A percentile compares a stretch with the other conserved stretches of the same genome.
Conservation (phyloP, 2,113 vertebrate species). For the Grantiella picta region DNA sequence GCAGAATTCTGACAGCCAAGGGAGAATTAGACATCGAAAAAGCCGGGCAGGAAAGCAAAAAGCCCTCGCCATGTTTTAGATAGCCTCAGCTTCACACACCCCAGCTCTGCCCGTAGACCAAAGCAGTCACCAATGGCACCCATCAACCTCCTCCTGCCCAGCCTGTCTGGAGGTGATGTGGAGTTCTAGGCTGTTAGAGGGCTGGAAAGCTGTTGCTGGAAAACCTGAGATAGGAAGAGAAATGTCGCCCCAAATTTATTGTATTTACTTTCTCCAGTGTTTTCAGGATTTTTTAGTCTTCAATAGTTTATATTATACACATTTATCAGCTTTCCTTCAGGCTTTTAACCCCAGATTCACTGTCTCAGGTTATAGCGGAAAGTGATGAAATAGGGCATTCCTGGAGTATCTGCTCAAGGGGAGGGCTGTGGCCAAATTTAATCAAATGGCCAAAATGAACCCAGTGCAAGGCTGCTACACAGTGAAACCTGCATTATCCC, state of each 20-base stretch:
- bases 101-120: neutral
- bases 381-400: neutral
- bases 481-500: neutral
- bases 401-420: neutral
- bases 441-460: neutral
- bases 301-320: slow-evolving; percentile 48
- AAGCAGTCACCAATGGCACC: neutral
- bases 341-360: slow-evolving; percentile 56
- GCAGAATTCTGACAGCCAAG: accelerated
- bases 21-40: neutral
- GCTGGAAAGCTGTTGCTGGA: slow-evolving; percentile 24
- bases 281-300: slow-evolving; percentile 48
- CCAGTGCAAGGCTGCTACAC: neutral
- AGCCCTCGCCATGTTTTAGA: neutral
- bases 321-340: slow-evolving; percentile 49
- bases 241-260: slow-evolving; percentile 59
- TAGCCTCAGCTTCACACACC: neutral
- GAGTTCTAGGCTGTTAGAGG: neutral
- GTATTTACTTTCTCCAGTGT: slow-evolving; percentile 54
- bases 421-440: neutral
- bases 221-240: slow-evolving; percentile 33
- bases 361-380: neutral
- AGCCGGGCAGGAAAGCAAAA: neutral
- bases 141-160: neutral
- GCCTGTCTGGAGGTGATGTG: neutral